Conservation (phyloP, 2,888 invertebrate species). For the Diloba caeruleocephala region DNA sequence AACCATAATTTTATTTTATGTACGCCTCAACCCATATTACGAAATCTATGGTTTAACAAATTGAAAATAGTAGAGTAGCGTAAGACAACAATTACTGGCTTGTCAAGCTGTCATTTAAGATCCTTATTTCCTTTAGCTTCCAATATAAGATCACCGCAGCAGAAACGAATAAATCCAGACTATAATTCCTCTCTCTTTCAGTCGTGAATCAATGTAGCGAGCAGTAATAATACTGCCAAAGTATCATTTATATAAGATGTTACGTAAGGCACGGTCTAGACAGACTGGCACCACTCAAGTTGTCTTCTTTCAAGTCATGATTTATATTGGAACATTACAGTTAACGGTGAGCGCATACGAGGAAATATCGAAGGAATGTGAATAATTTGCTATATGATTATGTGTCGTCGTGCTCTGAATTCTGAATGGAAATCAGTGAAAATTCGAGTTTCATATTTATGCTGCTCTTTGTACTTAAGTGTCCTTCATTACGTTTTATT, state of each 20-base stretch:
- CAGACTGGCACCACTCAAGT: slow-evolving; percentile 42
- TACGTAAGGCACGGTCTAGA: slow-evolving; percentile 44
- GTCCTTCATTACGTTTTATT: no score
- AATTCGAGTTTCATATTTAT: neutral
- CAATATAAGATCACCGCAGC: neutral
- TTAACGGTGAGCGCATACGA: neutral
- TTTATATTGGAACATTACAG: slow-evolving; percentile 19
- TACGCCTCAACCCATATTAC: no score
- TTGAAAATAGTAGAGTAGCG: neutral
- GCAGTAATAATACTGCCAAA: slow-evolving; percentile 5
- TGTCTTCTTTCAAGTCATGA: slow-evolving; percentile 22
- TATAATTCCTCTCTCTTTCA: slow-evolving; percentile 26
- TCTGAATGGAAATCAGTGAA: neutral
- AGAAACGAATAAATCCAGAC: slow-evolving; percentile 16
- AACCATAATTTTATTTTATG: no score
- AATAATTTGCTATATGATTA: slow-evolving; percentile 32
- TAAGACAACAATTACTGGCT: neutral
- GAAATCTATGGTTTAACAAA: no score
- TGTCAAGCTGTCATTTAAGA: neutral
- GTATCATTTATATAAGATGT: slow-evolving; percentile 14
- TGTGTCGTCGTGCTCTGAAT: slow-evolving; percentile 7
- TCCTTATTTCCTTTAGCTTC: neutral
- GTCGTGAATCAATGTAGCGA: slow-evolving; percentile 6
- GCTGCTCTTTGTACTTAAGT: neutral
- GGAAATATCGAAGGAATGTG: slow-evolving; percentile 20